Evolutionary conservation across 2,888 invertebrate genomes (phyloP), one percentile per base, ranked within the genome.

Genomic region (Hypsopygia costalis): DNA sequence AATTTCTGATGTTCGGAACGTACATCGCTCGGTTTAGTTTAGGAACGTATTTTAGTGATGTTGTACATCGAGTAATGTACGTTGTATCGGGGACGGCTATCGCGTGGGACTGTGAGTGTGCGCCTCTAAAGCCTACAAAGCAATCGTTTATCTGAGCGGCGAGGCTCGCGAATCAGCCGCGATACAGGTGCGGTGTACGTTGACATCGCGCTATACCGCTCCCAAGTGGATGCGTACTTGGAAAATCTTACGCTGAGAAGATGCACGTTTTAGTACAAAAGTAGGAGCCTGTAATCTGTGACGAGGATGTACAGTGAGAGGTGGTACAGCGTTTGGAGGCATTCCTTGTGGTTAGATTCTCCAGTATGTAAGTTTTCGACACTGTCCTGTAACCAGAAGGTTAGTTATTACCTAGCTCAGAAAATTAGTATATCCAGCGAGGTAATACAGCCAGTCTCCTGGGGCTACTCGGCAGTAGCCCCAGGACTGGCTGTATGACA

Each of bases 151-250:
- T 46, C 49, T 37, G 36, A 33, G 40, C 33, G 39, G 27, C 7
- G n/a, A 25, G 25, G 9, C 38, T 43, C 36, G 41, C 40, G 44
- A 35, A 47, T 46, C 46, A 43, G n/a, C 25, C n/a, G 41, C 47
- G 46, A 29, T 44, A 41, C 46, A 48, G 49, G 49, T 49, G 46
- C 44, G 43, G 29, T 28, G 49, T 49, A 43, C 44, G 43, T n/a
- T 28, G 43, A 46, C 42, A 43, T 43, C 41, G 37, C 41, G 35
- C 33, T 31, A 39, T 41, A 6, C 33, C 45, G 49, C 46, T 46
- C 44, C 46, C 40, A 42, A 22, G 44, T 28, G 28, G 12, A 27
- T 9, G 47, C 49, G 36, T 27, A 25, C 28, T 37, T 27, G 5
- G 12, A 6, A 35, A 25, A 1, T 21, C 11, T 39, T 1, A 12